Conservation (phyloP, 2,888 invertebrate species). For the Oegoconia quadripuncta region DNA sequence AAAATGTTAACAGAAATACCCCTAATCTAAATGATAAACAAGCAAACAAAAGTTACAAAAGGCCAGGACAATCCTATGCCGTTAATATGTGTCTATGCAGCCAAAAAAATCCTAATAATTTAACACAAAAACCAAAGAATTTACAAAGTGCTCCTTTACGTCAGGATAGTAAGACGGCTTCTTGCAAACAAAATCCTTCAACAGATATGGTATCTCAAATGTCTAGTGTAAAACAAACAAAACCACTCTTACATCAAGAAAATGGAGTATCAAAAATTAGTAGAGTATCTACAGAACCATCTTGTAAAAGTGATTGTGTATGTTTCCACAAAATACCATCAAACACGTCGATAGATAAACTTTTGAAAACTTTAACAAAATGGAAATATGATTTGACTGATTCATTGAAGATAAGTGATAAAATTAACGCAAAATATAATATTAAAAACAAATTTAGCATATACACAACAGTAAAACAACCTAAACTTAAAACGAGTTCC, state of each 20-base stretch:
- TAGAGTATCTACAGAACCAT: conserved; percentile 18
- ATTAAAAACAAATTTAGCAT: conserved; percentile 15
- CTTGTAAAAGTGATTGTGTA: conserved; percentile 38
- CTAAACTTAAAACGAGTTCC: background rate
- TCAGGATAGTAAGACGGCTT: conserved; percentile 7
- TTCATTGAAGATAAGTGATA: background rate
- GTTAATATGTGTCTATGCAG: conserved; percentile 60
- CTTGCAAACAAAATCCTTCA: conserved; percentile 24
- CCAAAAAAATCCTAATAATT: conserved; percentile 28
- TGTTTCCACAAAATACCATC: conserved; percentile 65
- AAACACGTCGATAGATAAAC: conserved; percentile 54
- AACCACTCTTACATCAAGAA: conserved; percentile 28
- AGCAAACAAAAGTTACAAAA: conserved; percentile 27
- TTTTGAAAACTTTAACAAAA: conserved; percentile 45
- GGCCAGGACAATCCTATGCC: conserved; percentile 40
- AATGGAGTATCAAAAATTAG: conserved; percentile 15
- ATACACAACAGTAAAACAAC: background rate
- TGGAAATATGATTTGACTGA: conserved; percentile 37
- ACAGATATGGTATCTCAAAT: conserved; percentile 23
- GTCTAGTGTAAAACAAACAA: conserved; percentile 35
- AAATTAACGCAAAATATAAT: conserved; percentile 13
- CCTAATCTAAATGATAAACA: conserved; percentile 6
- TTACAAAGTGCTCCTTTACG: background rate
- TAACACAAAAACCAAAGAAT: conserved; percentile 10
- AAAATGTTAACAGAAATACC: background rate